Conservation (phyloP, 37 sponge, comb jelly and placozoan species). For the Chondrosia reniformis region DNA sequence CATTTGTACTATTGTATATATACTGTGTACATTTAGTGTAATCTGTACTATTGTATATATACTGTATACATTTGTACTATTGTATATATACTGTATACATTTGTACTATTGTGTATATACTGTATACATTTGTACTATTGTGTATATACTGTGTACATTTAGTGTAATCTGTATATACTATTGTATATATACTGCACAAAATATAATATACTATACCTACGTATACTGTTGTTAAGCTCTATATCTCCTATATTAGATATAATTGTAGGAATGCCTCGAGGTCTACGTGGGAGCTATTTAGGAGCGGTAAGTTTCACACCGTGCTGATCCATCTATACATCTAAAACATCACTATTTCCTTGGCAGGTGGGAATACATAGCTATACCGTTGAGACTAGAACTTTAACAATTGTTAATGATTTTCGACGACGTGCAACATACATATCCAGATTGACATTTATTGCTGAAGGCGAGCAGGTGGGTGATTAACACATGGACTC, state of each 20-base stretch:
- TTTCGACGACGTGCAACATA: too few species aligned
- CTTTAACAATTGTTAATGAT: too few species aligned
- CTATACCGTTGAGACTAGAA: too few species aligned
- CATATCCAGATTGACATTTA: background rate
- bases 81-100: background rate
- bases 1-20: background rate
- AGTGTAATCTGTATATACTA: background rate
- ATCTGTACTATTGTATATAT: background rate
- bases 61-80: background rate
- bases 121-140: background rate
- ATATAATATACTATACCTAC: background rate
- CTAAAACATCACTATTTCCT: too few species aligned
- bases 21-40: background rate
- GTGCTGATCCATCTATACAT: too few species aligned
- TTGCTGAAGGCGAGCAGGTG: constrained; percentile 13
- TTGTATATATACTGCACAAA: background rate
- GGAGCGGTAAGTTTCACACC: constrained; percentile 14
- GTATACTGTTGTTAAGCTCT: background rate
- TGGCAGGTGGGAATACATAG: constrained; percentile 14
- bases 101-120: background rate
- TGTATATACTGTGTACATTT: background rate
- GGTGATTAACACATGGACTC: too few species aligned
- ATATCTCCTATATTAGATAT: background rate
- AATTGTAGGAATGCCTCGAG: constrained; percentile 10
- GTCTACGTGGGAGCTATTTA: background rate